Evolutionary conservation across 2,113 vertebrate genomes (phyloP).

Genomic region (Stomatorhinus ivindoensis): DNA sequence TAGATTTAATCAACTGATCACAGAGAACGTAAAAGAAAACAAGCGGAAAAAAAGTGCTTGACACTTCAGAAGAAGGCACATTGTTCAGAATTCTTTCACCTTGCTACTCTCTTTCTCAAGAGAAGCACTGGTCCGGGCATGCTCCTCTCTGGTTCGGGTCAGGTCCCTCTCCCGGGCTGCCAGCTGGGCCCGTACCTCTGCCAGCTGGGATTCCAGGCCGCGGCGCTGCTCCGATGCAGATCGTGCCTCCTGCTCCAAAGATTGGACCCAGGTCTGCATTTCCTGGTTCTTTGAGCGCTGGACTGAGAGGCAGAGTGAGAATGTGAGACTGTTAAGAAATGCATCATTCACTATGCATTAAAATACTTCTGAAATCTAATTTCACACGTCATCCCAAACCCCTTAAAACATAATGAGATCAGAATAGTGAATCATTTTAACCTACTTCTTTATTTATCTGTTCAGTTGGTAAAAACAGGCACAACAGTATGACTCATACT

Average conservation of each 20-base stretch:
- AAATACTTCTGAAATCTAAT: neutral
- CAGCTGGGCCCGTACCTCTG: constrained; percentile 48
- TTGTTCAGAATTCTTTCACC: constrained; percentile 38
- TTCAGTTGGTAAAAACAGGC: neutral
- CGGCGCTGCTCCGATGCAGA: constrained; percentile 40
- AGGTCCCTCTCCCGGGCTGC: constrained; percentile 44
- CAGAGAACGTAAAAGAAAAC: neutral
- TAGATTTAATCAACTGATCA: neutral
- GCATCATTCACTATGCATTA: neutral
- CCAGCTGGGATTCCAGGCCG: constrained; percentile 43
- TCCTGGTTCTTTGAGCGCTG: constrained; percentile 30
- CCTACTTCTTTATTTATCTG: neutral
- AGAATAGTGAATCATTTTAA: neutral
- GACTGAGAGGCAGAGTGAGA: neutral
- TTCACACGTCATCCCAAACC: neutral
- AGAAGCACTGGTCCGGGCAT: constrained; percentile 44
- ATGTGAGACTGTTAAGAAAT: neutral
- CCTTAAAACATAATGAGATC: neutral
- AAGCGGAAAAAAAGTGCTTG: neutral
- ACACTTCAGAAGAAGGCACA: neutral
- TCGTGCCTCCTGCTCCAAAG: constrained; percentile 51
- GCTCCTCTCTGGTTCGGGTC: constrained; percentile 44
- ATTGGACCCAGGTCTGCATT: constrained; percentile 38
- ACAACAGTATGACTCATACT: neutral
- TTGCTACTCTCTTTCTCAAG: constrained; percentile 51